phyloP scores from a whole-genome alignment of 2,113 vertebrate genomes.

The Microcebus murinus region DNA sequence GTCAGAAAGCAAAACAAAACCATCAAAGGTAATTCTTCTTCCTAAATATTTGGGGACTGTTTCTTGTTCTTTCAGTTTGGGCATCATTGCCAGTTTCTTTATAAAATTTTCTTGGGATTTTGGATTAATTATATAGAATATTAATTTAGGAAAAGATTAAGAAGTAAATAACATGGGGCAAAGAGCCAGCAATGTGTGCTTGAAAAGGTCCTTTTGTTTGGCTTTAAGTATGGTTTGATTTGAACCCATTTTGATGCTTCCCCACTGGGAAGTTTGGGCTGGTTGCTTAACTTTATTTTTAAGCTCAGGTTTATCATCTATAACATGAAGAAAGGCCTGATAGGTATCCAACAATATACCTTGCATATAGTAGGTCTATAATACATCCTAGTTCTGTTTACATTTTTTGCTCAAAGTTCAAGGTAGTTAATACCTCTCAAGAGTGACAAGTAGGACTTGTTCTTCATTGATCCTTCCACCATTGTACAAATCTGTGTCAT shows the following conservation, averaged over 20 bases:
- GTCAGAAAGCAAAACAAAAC: neutral
- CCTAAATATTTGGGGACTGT: neutral
- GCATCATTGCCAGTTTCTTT: neutral
- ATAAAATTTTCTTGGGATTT: neutral
- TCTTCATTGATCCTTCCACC: neutral
- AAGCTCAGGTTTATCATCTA: neutral
- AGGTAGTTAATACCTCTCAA: neutral
- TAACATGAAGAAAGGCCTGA: neutral
- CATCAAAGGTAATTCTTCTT: neutral
- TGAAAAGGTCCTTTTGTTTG: neutral
- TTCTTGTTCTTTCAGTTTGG: neutral
- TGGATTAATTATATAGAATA: neutral
- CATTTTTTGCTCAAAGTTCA: neutral
- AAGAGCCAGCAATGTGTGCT: neutral
- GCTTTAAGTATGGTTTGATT: neutral
- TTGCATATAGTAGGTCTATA: neutral
- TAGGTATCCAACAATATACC: neutral
- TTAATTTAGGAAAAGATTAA: neutral
- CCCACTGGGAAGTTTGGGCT: neutral
- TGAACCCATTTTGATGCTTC: neutral
- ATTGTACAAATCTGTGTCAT: neutral
- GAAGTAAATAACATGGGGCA: neutral
- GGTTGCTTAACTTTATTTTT: neutral
- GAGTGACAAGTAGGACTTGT: neutral
- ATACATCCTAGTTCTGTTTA: neutral